Evolutionary conservation across 1,140 invertebrate genomes (phyloP).

Genomic region (Oreohelix idahoensis): DNA sequence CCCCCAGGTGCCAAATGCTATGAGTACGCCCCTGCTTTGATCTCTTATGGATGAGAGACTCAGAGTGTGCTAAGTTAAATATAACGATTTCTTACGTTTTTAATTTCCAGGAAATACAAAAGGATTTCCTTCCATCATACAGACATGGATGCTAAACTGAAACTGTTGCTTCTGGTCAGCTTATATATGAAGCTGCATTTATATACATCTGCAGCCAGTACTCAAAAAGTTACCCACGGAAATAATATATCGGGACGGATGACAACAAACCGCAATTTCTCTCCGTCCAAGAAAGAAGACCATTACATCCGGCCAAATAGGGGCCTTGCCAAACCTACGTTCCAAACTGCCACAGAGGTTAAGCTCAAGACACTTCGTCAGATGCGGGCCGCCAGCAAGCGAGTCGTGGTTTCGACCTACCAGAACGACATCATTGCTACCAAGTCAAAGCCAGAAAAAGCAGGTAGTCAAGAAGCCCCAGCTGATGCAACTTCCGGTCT

Average conservation of each 20-base stretch:
- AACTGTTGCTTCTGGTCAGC: background rate
- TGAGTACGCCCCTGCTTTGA: too few relatives aligned
- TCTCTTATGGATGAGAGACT: too few relatives aligned
- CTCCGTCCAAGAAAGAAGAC: background rate
- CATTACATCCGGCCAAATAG: background rate
- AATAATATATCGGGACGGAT: background rate
- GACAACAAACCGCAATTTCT: background rate
- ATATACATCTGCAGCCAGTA: background rate
- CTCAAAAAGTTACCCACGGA: background rate
- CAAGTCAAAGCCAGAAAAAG: background rate
- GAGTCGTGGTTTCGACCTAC: background rate
- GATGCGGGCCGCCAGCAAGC: background rate
- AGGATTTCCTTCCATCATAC: too few relatives aligned
- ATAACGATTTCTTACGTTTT: too few relatives aligned
- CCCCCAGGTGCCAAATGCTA: too few relatives aligned
- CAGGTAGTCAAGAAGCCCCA: slow-evolving; percentile 13
- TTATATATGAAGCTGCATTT: background rate
- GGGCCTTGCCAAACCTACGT: background rate
- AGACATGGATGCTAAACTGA: background rate
- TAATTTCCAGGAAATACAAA: too few relatives aligned
- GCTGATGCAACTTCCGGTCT: slow-evolving; percentile 2
- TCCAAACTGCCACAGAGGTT: background rate
- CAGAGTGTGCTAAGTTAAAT: too few relatives aligned
- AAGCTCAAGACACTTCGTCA: background rate
- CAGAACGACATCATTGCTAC: background rate